A percentile compares a stretch with the other conserved stretches of the same genome.
Evolutionary conservation across 2,113 vertebrate genomes (phyloP).

Genomic region (Morphnarchus princeps): DNA sequence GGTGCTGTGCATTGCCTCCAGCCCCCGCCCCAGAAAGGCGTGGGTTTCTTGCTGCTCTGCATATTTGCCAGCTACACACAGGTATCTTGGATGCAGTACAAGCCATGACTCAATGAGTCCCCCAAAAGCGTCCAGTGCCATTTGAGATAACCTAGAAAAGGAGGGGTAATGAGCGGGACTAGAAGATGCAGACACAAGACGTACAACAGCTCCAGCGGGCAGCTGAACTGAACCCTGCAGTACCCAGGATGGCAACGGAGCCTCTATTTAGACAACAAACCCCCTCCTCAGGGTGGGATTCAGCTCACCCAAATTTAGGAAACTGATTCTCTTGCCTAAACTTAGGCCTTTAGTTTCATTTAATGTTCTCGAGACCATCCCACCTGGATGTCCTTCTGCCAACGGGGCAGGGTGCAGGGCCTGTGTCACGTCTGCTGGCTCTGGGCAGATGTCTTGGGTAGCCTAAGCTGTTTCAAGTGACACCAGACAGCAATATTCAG

Average conservation of each 20-base stretch:
- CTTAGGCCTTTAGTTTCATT: neutral
- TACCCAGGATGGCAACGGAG: neutral
- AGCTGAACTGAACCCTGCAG: neutral
- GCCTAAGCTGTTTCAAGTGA: neutral
- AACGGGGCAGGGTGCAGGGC: neutral
- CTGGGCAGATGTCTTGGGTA: neutral
- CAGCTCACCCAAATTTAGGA: neutral
- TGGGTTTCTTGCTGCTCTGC: neutral
- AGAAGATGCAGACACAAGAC: neutral
- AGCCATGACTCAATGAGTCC: neutral
- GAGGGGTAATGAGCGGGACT: neutral
- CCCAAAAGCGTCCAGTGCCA: neutral
- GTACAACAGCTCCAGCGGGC: neutral
- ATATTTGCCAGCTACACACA: neutral
- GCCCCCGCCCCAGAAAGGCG: neutral
- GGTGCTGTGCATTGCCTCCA: neutral
- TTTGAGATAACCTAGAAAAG: neutral
- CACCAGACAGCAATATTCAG: neutral
- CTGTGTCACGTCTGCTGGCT: neutral
- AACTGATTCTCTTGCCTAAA: neutral
- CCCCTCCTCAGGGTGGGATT: neutral
- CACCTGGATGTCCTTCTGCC: neutral
- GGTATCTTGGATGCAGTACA: neutral
- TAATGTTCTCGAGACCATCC: neutral
- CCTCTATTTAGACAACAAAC: neutral